Percentiles rank a stretch among this genome's conserved stretches.
phyloP scores from a whole-genome alignment of 2,113 vertebrate species.

The Ceyx cyanopectus region DNA sequence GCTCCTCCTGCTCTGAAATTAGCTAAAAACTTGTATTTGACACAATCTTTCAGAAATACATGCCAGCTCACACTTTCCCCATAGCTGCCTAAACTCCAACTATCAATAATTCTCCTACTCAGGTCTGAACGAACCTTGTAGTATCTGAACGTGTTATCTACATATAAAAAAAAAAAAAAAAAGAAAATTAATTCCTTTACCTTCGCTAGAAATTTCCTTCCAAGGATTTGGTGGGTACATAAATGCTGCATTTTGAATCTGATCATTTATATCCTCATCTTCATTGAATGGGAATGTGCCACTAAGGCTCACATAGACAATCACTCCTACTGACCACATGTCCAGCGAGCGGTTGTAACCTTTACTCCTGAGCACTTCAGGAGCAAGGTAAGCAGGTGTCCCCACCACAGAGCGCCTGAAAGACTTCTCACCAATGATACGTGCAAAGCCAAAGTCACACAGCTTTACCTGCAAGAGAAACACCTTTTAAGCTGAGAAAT shows the following conservation, averaged over 20 bases:
- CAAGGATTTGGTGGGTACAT: constrained; percentile 97
- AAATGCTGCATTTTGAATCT: constrained; percentile 98
- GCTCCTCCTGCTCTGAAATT: neutral
- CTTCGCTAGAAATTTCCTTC: constrained; percentile 95
- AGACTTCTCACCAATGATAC: constrained; percentile 97
- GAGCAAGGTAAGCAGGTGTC: constrained; percentile 94
- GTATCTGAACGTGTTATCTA: neutral
- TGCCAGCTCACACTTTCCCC: neutral
- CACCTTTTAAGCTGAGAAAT: neutral
- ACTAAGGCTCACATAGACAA: constrained; percentile 96
- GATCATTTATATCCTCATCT: constrained; percentile 98
- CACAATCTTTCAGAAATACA: neutral
- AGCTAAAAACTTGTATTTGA: neutral
- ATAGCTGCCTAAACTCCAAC: neutral
- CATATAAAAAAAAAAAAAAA: neutral
- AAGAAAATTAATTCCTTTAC: constrained; percentile 69
- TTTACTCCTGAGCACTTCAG: constrained; percentile 95
- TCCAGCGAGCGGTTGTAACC: constrained; percentile 97
- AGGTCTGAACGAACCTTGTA: neutral
- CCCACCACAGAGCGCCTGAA: constrained; percentile 96
- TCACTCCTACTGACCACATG: constrained; percentile 99
- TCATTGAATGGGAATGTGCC: constrained; percentile 98
- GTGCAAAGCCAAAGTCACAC: constrained; percentile 97
- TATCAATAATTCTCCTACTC: neutral
- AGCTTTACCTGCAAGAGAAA: constrained; percentile 88